Percentiles rank a stretch among this genome's conserved stretches.
Evolutionary conservation across 1,140 invertebrate species (phyloP).

Genomic region (Trypoxylus dichotomus): DNA sequence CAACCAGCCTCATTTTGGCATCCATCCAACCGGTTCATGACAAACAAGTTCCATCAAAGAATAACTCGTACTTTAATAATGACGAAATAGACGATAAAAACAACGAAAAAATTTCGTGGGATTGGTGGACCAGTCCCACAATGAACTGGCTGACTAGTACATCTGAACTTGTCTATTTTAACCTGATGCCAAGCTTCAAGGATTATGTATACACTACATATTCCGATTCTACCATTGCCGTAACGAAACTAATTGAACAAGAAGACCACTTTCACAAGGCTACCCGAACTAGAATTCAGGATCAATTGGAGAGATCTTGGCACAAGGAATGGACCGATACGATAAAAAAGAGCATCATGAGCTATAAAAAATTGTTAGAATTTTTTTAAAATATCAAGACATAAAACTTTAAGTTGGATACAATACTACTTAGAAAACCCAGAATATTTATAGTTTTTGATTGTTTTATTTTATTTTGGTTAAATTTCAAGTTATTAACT

Average conservation of each 20-base stretch:
- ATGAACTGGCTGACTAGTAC: constrained; percentile 56
- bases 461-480: no score
- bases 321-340: constrained; percentile 52
- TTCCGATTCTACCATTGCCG: constrained; percentile 41
- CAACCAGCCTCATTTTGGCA: constrained; percentile 48
- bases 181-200: constrained; percentile 30
- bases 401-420: neutral
- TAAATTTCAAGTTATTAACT: no score
- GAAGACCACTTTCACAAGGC: constrained; percentile 49
- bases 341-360: constrained; percentile 37
- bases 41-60: neutral
- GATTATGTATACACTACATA: constrained; percentile 29
- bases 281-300: constrained; percentile 50
- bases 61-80: constrained; percentile 30
- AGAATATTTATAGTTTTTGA: no score
- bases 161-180: constrained; percentile 41
- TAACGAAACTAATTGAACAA: constrained; percentile 43
- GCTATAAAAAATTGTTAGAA: neutral
- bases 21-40: constrained; percentile 39
- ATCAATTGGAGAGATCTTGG: constrained; percentile 51
- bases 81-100: neutral
- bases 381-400: constrained; percentile 10
- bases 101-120: constrained; percentile 45
- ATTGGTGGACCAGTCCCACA: constrained; percentile 57
- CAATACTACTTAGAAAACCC: no score